Conservation (phyloP, 2,113 vertebrate genomes). For the Megaceryle maxima region DNA sequence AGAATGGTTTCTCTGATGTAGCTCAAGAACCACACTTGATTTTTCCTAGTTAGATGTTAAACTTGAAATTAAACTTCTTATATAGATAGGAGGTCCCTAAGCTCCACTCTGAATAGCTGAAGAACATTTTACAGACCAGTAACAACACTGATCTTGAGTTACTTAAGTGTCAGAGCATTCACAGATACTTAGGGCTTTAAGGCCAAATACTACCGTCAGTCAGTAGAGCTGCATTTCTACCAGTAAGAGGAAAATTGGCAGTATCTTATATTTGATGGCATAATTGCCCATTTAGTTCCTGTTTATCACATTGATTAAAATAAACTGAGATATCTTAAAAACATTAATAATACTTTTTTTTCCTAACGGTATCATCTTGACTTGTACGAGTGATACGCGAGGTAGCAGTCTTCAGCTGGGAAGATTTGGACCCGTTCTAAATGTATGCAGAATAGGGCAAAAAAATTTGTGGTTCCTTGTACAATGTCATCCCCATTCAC, state of each 20-base stretch:
- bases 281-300: neutral
- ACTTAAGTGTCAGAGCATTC: neutral
- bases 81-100: neutral
- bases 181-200: neutral
- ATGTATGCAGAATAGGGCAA: neutral
- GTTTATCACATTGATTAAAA: neutral
- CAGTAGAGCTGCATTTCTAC: neutral
- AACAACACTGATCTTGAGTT: neutral
- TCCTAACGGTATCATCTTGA: neutral
- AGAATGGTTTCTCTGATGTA: neutral
- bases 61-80: neutral
- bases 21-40: neutral
- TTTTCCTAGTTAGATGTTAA: neutral
- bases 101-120: neutral
- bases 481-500: neutral
- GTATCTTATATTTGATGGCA: neutral
- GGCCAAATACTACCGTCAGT: neutral
- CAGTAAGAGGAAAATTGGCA: neutral
- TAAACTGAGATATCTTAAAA: neutral
- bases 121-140: neutral
- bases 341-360: neutral
- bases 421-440: neutral
- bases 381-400: neutral
- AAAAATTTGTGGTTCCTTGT: neutral
- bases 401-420: neutral